Evolutionary conservation across 2,113 vertebrate species (phyloP).

Genomic region (Camelus bactrianus): DNA sequence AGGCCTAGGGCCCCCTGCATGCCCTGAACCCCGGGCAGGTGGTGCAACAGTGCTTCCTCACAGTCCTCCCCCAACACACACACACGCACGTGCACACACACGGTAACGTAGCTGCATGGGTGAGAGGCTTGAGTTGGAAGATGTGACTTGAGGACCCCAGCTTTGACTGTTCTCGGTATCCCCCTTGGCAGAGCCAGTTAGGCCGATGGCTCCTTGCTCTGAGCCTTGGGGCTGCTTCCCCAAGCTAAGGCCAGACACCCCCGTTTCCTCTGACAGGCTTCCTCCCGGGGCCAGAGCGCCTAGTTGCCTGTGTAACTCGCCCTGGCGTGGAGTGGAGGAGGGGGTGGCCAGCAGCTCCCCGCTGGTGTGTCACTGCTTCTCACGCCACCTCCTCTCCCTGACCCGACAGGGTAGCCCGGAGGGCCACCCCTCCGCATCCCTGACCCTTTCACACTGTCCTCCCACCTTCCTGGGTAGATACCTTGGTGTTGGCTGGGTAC

Average conservation of each 20-base stretch:
- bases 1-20: conserved; percentile 71
- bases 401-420: not conserved
- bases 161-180: not conserved
- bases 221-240: not conserved
- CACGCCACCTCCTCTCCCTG: not conserved
- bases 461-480: not conserved
- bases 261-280: conserved; percentile 13
- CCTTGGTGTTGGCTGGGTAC: not conserved
- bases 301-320: not conserved
- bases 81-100: not conserved
- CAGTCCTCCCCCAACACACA: not conserved
- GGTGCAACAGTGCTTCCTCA: not conserved
- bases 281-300: not conserved
- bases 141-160: not conserved
- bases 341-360: not conserved
- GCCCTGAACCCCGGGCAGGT: conserved; percentile 54
- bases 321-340: not conserved
- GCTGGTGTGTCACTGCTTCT: not conserved
- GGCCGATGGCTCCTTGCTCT: not conserved
- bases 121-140: conserved; percentile 18
- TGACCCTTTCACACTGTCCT: not conserved
- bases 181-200: not conserved
- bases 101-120: not conserved
- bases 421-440: not conserved
- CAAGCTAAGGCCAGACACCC: not conserved